phyloP scores from a whole-genome alignment of 2,797 vertebrate genomes.

The Lepidocolaptes lacrymiger region DNA sequence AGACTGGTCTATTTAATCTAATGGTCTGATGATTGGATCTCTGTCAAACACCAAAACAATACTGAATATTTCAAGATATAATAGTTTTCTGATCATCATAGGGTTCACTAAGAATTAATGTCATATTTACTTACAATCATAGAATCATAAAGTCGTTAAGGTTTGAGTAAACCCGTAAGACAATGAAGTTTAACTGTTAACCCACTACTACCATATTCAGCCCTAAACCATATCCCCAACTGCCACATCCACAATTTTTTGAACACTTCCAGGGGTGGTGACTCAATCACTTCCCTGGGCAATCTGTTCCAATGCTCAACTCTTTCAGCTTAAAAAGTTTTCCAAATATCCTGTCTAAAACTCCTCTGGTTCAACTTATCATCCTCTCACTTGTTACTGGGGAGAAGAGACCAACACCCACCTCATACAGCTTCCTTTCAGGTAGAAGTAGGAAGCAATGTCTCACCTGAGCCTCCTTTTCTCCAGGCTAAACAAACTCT shows the following conservation, averaged over 20 bases:
- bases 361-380: background rate
- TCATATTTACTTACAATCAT: background rate
- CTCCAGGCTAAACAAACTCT: background rate
- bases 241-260: background rate
- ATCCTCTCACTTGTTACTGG: no score
- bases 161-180: background rate
- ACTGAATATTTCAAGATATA: background rate
- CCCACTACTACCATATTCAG: background rate
- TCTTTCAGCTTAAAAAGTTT: no score
- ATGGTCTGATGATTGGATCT: background rate
- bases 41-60: background rate
- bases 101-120: background rate
- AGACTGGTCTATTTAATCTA: background rate
- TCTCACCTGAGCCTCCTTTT: background rate
- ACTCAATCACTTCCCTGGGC: background rate
- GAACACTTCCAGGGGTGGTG: background rate
- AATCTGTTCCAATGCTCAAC: background rate
- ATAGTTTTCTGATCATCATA: background rate
- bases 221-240: background rate
- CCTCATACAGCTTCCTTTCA: rapidly evolving
- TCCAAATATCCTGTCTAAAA: background rate
- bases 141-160: background rate
- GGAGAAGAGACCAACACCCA: background rate
- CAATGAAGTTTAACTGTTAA: background rate
- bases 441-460: no score